phyloP scores from a whole-genome alignment of 2,113 vertebrate species.

The Lophotis ruficrista region DNA sequence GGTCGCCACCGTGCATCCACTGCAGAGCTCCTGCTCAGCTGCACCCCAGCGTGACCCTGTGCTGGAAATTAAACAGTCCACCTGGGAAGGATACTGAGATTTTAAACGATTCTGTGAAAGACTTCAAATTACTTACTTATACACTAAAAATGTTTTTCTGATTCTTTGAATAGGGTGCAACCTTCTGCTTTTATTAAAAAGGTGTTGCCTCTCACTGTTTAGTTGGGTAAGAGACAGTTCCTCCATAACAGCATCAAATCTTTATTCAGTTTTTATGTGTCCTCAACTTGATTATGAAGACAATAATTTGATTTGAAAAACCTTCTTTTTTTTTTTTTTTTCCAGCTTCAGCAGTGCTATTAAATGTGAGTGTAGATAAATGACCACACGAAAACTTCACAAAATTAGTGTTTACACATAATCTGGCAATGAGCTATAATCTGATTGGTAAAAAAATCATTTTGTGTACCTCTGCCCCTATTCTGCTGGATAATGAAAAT shows the following conservation, averaged over 20 bases:
- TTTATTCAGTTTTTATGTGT: slow-evolving; percentile 77
- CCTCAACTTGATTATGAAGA: slow-evolving; percentile 78
- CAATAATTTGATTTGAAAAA: slow-evolving; percentile 80
- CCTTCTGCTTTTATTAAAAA: slow-evolving; percentile 68
- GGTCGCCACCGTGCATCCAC: rapidly evolving
- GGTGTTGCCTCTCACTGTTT: slow-evolving; percentile 30
- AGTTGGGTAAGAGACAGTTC: slow-evolving; percentile 64
- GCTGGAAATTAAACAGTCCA: neutral
- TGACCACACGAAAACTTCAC: slow-evolving; percentile 85
- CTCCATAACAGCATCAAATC: slow-evolving; percentile 73
- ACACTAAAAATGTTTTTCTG: neutral
- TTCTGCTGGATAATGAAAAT: slow-evolving; percentile 88
- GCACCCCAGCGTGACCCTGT: neutral
- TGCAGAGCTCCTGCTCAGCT: neutral
- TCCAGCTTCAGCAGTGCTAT: slow-evolving; percentile 71
- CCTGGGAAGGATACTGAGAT: neutral
- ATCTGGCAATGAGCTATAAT: slow-evolving; percentile 85
- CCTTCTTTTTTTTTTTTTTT: slow-evolving; percentile 64
- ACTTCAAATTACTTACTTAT: neutral
- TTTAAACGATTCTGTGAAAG: neutral
- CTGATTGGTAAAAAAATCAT: slow-evolving; percentile 89
- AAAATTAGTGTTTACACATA: slow-evolving; percentile 86
- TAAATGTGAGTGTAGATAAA: slow-evolving; percentile 80
- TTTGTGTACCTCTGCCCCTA: slow-evolving; percentile 88
- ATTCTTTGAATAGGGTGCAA: neutral